A percentile compares a stretch with the other conserved stretches of the same genome.
Conservation (phyloP, 2,797 vertebrate species). For the Geotrypetes seraphini region DNA sequence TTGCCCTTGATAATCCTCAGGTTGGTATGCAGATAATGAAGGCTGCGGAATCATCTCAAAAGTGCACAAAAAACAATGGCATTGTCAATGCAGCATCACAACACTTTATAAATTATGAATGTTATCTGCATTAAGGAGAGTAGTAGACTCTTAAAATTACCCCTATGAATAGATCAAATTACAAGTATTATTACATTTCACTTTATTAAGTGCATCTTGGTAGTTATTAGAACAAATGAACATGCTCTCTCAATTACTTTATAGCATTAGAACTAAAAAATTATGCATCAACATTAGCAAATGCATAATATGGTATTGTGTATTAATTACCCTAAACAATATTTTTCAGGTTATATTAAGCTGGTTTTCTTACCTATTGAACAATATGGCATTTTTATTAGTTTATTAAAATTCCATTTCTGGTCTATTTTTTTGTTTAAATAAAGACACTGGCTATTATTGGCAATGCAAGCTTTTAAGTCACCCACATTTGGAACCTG, state of each 20-base stretch:
- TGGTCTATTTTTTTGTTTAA: slow-evolving; percentile 19
- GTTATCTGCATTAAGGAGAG: slow-evolving; percentile 83
- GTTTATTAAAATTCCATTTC: slow-evolving; percentile 54
- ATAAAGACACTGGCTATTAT: no score
- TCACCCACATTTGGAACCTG: no score
- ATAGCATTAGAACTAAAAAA: slow-evolving; percentile 85
- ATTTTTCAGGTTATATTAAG: slow-evolving; percentile 64
- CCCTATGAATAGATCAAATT: slow-evolving; percentile 97
- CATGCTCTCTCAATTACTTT: slow-evolving; percentile 72
- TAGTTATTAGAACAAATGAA: slow-evolving; percentile 86
- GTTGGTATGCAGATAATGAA: slow-evolving; percentile 82
- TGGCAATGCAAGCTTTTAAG: no score
- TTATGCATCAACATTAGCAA: slow-evolving; percentile 68
- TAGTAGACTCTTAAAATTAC: slow-evolving; percentile 92
- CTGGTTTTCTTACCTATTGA: slow-evolving; percentile 68
- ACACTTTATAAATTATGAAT: slow-evolving; percentile 95
- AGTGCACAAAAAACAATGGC: slow-evolving; percentile 89
- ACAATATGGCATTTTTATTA: slow-evolving; percentile 64
- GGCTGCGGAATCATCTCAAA: slow-evolving; percentile 81
- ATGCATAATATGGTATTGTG: slow-evolving; percentile 74
- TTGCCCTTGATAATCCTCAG: slow-evolving; percentile 92
- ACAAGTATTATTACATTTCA: slow-evolving; percentile 94
- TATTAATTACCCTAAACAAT: slow-evolving; percentile 80
- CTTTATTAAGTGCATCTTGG: slow-evolving; percentile 94
- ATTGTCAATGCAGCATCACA: slow-evolving; percentile 95